These are phyloP conservation scores for Hapalemur alaotrensis DNA, from an alignment of 2,797 vertebrate genomes.

Conservation along the genomic window DNA sequence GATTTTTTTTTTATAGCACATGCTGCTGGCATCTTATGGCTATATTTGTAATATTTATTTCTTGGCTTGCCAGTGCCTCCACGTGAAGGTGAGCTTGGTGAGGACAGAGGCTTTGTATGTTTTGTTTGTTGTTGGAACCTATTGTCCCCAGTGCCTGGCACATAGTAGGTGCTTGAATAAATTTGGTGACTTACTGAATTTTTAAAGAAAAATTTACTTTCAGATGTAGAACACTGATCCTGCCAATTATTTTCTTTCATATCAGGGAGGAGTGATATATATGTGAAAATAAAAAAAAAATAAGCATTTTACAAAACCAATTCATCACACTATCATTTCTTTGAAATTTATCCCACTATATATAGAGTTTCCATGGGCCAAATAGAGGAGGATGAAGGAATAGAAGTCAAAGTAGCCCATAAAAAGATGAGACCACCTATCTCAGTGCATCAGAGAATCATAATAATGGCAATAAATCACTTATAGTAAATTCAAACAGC, in stretches of 20 bases:
- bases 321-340: background rate
- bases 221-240: background rate
- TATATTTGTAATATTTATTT: background rate
- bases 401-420: slow-evolving; percentile 20
- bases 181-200: background rate
- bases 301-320: background rate
- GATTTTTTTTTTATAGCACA: background rate
- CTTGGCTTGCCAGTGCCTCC: background rate
- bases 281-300: background rate
- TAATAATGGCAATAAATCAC: slow-evolving; percentile 76
- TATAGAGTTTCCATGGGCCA: background rate
- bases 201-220: background rate
- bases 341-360: slow-evolving; percentile 24
- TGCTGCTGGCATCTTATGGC: background rate
- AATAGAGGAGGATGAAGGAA: background rate
- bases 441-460: slow-evolving; percentile 25
- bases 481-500: slow-evolving; percentile 79
- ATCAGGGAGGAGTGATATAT: background rate
- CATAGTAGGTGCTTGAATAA: background rate
- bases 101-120: background rate
- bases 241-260: background rate
- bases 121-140: background rate
- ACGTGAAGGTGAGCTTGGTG: background rate
- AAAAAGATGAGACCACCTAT: slow-evolving; percentile 69
- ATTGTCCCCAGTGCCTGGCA: background rate